Percentiles rank a stretch among this genome's conserved stretches.
These are phyloP conservation scores for Pangasianodon hypophthalmus DNA, from an alignment of 2,113 vertebrate genomes.

Conservation along the genomic window DNA sequence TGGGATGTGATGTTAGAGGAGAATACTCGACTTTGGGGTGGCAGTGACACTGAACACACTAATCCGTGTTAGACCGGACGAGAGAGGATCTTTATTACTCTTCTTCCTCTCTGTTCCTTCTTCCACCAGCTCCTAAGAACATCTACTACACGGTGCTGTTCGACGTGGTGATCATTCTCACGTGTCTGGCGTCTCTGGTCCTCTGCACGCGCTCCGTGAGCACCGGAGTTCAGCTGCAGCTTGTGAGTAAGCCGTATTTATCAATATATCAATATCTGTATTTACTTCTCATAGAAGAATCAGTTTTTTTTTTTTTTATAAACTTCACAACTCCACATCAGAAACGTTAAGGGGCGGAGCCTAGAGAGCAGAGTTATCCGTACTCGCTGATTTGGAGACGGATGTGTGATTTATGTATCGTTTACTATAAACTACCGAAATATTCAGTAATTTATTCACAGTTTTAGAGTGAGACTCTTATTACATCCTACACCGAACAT, in stretches of 20 bases:
- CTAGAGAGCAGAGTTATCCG: not conserved
- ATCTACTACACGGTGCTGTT: conserved; percentile 88
- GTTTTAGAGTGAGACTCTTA: not conserved
- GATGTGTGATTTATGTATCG: not conserved
- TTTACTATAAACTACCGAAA: not conserved
- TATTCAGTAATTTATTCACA: not conserved
- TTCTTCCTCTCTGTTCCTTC: not conserved
- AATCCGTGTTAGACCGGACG: not conserved
- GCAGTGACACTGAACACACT: not conserved
- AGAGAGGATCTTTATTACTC: not conserved
- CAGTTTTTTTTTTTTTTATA: too few relatives aligned
- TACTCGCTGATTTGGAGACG: too few relatives aligned
- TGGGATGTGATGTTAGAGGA: not conserved
- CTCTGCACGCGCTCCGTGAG: conserved; percentile 87
- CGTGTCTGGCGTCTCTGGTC: conserved; percentile 79
- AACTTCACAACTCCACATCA: not conserved
- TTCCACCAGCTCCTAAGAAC: conserved; percentile 80
- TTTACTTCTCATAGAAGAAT: too few relatives aligned
- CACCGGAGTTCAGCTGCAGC: conserved; percentile 83
- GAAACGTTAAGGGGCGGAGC: not conserved
- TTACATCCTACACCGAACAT: not conserved
- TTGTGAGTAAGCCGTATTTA: conserved; percentile 69
- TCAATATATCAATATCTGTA: too few relatives aligned
- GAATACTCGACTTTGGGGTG: not conserved
- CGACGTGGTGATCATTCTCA: conserved; percentile 85